These are phyloP conservation scores for Grammomys dolichurus DNA, from an alignment of 2,113 vertebrate genomes.

Conservation along the genomic window DNA sequence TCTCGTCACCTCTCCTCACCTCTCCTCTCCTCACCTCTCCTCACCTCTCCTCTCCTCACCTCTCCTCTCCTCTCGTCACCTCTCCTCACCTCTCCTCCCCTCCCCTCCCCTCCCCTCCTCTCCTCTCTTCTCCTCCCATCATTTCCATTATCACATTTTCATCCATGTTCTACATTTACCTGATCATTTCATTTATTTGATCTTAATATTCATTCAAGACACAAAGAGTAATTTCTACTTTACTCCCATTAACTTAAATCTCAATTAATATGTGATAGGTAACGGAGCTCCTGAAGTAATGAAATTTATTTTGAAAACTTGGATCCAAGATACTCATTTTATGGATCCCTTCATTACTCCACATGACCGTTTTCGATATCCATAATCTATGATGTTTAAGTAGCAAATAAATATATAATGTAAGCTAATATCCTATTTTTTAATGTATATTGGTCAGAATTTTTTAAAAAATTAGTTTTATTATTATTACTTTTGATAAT, in stretches of 20 bases:
- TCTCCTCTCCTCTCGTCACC: background rate
- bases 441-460: background rate
- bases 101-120: background rate
- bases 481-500: background rate
- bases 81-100: no score
- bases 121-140: background rate
- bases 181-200: background rate
- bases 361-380: background rate
- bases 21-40: background rate
- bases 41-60: background rate
- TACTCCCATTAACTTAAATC: background rate
- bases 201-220: background rate
- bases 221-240: background rate
- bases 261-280: background rate
- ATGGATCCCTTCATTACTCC: background rate
- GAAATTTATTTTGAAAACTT: slow-evolving; percentile 17
- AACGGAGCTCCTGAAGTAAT: background rate
- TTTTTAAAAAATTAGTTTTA: background rate
- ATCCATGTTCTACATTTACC: background rate
- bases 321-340: background rate
- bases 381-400: background rate
- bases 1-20: background rate
- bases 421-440: background rate
- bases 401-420: slow-evolving; percentile 20
- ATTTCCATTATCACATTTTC: background rate